Evolutionary conservation across 2,888 invertebrate species (phyloP).

Genomic region (Mongoloraphidia duomilia): DNA sequence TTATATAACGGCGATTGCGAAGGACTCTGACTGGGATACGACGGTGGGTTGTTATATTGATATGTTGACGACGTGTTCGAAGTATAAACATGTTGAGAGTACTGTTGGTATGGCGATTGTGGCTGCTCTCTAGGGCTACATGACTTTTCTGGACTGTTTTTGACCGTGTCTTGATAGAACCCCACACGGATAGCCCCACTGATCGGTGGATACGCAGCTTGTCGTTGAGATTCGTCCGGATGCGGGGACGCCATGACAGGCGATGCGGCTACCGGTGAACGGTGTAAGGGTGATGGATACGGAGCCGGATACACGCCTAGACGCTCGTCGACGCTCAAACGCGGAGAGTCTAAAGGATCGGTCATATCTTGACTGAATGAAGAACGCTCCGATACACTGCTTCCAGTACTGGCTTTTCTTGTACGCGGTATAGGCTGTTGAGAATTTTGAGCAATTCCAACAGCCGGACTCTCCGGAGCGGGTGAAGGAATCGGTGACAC

Average conservation of each 20-base stretch:
- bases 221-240: conserved; percentile 49
- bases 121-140: conserved; percentile 66
- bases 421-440: conserved; percentile 32
- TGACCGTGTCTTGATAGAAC: conserved; percentile 76
- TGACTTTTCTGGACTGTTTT: conserved; percentile 72
- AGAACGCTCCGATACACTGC: conserved; percentile 63
- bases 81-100: conserved; percentile 40
- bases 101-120: conserved; percentile 38
- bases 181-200: conserved; percentile 76
- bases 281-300: conserved; percentile 55
- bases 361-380: conserved; percentile 59
- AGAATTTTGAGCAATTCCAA: conserved; percentile 25
- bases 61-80: conserved; percentile 33
- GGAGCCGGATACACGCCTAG: conserved; percentile 50
- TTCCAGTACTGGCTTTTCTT: conserved; percentile 62
- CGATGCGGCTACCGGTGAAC: conserved; percentile 58
- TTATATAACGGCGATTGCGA: conserved; percentile 19
- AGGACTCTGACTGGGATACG: conserved; percentile 19
- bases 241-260: conserved; percentile 50
- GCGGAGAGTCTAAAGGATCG: conserved; percentile 41
- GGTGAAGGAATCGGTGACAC: conserved; percentile 17
- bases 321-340: conserved; percentile 44
- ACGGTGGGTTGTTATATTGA: conserved; percentile 24
- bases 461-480: conserved; percentile 27
- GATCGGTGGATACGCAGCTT: conserved; percentile 53